Base-by-base conservation (phyloP, 2,888 invertebrate genomes). In the Cataglyphis altisquamis region DNA sequence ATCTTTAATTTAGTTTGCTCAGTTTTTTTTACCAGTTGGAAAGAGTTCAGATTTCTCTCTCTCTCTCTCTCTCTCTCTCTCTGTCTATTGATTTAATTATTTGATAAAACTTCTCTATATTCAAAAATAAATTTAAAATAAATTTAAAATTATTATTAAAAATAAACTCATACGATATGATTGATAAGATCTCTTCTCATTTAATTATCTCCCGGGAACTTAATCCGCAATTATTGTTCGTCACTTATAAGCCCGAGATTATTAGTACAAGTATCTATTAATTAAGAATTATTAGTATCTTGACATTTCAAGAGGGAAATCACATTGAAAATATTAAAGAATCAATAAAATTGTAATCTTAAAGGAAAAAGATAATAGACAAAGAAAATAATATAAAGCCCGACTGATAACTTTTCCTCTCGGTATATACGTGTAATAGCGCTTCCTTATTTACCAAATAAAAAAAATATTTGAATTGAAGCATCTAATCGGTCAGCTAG, bases 321-420 rank as follows among this genome's bases (percentile, higher is more conserved):
- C 0, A 9, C 41, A 32, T 4, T 18, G 3, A 12, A 62, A 41
- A 32, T 32, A n/a, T 29, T 48, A 12, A 25, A 32, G 21, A 12
- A 52, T 48, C 18, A 36, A 25, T 67, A 29, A 77, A 36, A 67
- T 77, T 18, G 12, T 57, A 52, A 67, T 77, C n/a, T 77, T 25
- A n/a, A 21, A 32, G 15, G 3, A 10, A 25, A n/a, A 29, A 25
- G 25, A 67, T 18, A 9, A 55, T 52, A 39, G 25, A 32, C 18
- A 39, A 21, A 63, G 52, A 77, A 45, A 67, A 77, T n/a, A 3
- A 29, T 60, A 41, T 32, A 64, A 64, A 21, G 25, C 5, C 32
- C 32, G 39, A 52, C 12, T 48, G 5, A 48, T 29, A 9, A 45
- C 21, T 41, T 41, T 32, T 57, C 12, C 55, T 5, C 21, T 15